Evolutionary conservation across 2,888 invertebrate genomes (phyloP), one percentile per base, ranked within the genome.

Genomic region (Drosophila sordidula): DNA sequence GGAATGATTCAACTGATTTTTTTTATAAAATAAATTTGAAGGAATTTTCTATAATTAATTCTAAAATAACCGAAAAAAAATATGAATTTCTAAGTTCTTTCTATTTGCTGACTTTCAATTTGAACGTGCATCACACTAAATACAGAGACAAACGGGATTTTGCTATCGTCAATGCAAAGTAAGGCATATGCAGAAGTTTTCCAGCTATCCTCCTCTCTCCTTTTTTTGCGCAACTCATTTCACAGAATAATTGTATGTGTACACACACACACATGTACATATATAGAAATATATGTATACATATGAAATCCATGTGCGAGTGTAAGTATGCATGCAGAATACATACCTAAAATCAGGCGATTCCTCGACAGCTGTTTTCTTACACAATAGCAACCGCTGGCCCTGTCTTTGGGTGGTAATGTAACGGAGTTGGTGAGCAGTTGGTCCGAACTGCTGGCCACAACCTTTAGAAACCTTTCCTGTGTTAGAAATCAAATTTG

Each of bases 281-380:
- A 8, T 46, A 54, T 55, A 18, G 18, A 18, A 18, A 18, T 18
- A 18, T 18, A 18, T 18, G 18, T 18, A 18, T 18, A 18, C 2
- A 18, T 18, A 18, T 18, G 1, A 18, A 1, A 45, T 65, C 32
- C 54, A 57, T 63, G 16, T 39, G 38, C 52, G 41, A 58, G 56
- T 70, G 8, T 8, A 4, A 34, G 47, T 36, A 26, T 55, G 54
- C 65, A 44, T 50, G 47, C 55, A 50, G 59, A 72, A 64, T 90
- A 90, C 90, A 90, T 90, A 90, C 90, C 90, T 83, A 81, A 75
- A 82, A 90, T 89, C 90, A 90, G 90, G 89, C 90, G 91, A 90
- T 85, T 87, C 76, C 80, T 74, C 45, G 65, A 74, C 73, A 84
- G 80, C 80, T 84, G 85, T 86, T 89, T 83, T 70, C 55, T 58